These are phyloP conservation scores for Hyperoplus immaculatus DNA, from an alignment of 2,797 vertebrate species.

Conservation along the genomic window DNA sequence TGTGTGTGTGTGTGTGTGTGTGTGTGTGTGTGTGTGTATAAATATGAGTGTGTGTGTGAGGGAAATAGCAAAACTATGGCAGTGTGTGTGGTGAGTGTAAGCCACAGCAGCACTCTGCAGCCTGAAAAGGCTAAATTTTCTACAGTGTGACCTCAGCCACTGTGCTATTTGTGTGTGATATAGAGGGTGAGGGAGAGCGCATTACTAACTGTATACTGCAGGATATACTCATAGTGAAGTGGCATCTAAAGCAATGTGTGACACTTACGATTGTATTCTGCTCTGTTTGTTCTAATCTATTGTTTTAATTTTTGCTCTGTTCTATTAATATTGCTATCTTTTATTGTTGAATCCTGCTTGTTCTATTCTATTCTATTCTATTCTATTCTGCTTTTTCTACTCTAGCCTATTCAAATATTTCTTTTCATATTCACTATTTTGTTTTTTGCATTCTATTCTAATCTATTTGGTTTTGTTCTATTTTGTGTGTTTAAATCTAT, in stretches of 20 bases:
- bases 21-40: slow-evolving; percentile 19
- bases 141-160: slow-evolving; percentile 47
- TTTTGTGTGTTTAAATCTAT: neutral
- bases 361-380: neutral
- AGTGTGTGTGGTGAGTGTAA: slow-evolving; percentile 40
- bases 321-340: neutral
- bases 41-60: slow-evolving; percentile 3
- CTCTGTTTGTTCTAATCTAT: neutral
- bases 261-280: neutral
- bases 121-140: slow-evolving; percentile 33
- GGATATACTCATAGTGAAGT: no score
- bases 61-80: slow-evolving; percentile 6
- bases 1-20: slow-evolving; percentile 10
- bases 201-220: no score
- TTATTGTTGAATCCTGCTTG: neutral
- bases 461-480: neutral
- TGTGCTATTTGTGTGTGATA: slow-evolving; percentile 28
- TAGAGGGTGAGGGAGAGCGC: slow-evolving; percentile 3
- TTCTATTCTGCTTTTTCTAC: neutral
- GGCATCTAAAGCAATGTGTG: neutral
- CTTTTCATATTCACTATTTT: neutral
- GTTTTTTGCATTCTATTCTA: neutral
- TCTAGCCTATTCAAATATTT: neutral
- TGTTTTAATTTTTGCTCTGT: neutral
- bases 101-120: slow-evolving; percentile 35